Evolutionary conservation across 2,797 vertebrate genomes (phyloP).

Genomic region (Premnoplex brunnescens): DNA sequence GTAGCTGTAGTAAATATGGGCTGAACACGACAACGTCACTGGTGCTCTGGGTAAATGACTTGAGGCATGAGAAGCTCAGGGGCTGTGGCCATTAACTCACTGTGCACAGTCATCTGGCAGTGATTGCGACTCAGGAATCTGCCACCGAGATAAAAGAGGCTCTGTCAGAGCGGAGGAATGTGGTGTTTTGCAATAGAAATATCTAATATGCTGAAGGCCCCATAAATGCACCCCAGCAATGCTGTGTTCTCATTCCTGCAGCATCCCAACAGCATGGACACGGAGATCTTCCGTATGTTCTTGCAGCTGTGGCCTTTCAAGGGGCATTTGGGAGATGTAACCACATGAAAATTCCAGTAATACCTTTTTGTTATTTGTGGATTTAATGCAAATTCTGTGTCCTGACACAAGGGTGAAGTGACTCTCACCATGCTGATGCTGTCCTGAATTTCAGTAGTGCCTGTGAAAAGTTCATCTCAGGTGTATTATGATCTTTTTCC

Average conservation of each 20-base stretch:
- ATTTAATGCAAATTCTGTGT: background rate
- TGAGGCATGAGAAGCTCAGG: background rate
- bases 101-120: constrained; percentile 34
- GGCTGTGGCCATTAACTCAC: constrained; percentile 1
- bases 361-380: background rate
- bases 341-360: constrained; percentile 25
- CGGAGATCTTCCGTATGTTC: background rate
- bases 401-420: constrained; percentile 30
- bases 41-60: constrained; percentile 26
- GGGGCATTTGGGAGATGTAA: background rate
- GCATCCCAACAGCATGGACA: background rate
- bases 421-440: background rate
- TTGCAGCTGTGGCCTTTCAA: background rate
- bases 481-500: background rate
- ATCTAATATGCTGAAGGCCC: background rate
- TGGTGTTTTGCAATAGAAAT: constrained; percentile 43
- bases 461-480: background rate
- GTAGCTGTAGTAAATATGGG: constrained; percentile 55
- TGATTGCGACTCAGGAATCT: background rate
- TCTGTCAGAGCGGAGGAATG: constrained; percentile 49
- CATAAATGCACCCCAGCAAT: background rate
- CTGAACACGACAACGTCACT: constrained; percentile 8
- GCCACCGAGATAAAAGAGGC: constrained; percentile 53
- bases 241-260: constrained; percentile 35
- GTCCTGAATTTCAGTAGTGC: background rate